Evolutionary conservation across 2,888 invertebrate species (phyloP), one percentile per base, ranked within the genome.

Genomic region (Coecobrya sp.): DNA sequence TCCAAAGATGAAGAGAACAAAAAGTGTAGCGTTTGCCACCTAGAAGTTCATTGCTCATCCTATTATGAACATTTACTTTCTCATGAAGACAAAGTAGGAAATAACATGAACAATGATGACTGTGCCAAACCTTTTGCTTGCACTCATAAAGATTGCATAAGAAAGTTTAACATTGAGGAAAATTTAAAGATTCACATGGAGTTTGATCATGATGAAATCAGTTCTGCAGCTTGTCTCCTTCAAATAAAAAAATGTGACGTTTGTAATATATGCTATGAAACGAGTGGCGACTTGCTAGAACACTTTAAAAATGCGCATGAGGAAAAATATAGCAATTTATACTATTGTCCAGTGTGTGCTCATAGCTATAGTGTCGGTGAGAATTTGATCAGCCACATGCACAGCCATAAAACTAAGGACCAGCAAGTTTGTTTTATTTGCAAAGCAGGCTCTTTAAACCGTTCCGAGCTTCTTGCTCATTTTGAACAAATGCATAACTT

Each of bases 401-500:
- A 45, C 73, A 73, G 73, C 42, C 73, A 73, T 11, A 36, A n/a
- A 10, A 45, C 11, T 10, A 36, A n/a, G 10, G 45, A 73, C 8
- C 73, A 73, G 73, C 73, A 73, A 73, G 42, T 73, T 42, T 73
- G 73, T n/a, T 73, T 73, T 13, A 42, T 73, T 36, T 73, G 73
- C 25, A 73, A 73, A 73, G 7, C 19, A 19, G 22, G 0, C n/a
- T 73, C 45, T 1, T 4, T 7, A 0, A 45, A 45, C 11, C 73
- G 73, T 3, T 0, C 7, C 5, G 73, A 73, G 11, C 22, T 36
- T 8, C 42, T 73, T 3, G 2, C 10, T 1, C 73, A 73, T n/a
- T 45, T 73, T 19, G 42, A 42, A 10, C 42, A 45, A 19, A 30
- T 19, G 3, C 73, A 73, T 22, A 13, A 19, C 19, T 10, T 73